Evolutionary conservation across 2,113 vertebrate species (phyloP), one percentile per base, ranked within the genome.

Genomic region (Colaptes auratus): DNA sequence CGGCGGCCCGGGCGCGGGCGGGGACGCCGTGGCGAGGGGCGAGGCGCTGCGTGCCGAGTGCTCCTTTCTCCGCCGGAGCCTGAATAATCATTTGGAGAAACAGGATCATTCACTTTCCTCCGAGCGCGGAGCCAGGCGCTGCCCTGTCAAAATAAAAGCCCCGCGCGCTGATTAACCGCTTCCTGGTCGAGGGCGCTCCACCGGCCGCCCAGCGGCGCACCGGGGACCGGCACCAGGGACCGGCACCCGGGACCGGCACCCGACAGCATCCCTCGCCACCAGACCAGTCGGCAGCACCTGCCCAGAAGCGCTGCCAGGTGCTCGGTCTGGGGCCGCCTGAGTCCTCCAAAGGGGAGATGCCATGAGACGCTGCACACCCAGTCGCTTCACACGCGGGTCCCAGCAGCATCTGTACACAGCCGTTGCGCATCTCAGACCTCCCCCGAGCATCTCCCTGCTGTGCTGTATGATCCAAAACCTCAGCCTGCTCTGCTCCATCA

Each of bases 131-230:
- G 87, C 92, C 92, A 77, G 87, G 83, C 94, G 71, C 82, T 90
- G 94, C 89, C 92, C 94, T 95, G 94, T 95, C 94, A 95, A 95
- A 95, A 94, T 95, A 95, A 95, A 66, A 95, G 92, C 94, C 94
- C 90, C 75, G 75, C 65, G 66, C 86, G 79, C 89, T 53, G 50
- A 88, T 95, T 92, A 92, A 92, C 94, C 87, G 92, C 94, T 88
- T 92, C 94, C 94, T 90, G 61, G 61, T 77, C 89, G 69, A 80
- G 83, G 83, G 83, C 70, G 80, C 88, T 79, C 55, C 71, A 69
- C 82, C 70, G 86, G 89, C 94, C 89, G 89, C 74, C 71, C 92
- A 90, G 86, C 70, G 78, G 89, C 82, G 78, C 65, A 36, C 14
- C 27, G 78, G 65, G 53, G 25, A 85, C 53, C 46, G 60, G 76